phyloP scores from a whole-genome alignment of 2,888 invertebrate genomes.

The Coecobrya sp. region DNA sequence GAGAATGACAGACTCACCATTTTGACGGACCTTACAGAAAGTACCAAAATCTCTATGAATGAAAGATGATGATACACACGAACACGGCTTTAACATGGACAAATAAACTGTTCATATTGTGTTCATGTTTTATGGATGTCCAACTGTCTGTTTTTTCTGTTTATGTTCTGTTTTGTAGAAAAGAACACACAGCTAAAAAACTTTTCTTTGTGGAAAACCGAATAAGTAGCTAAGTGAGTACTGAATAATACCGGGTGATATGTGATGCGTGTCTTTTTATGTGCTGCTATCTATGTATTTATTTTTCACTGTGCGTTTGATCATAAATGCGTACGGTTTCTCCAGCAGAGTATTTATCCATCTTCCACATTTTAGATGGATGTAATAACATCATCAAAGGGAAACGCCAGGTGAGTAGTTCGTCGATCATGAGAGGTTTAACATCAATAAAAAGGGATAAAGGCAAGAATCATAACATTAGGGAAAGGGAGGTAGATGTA shows the following conservation, averaged over 20 bases:
- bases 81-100: conserved; percentile 73
- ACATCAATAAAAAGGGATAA: conserved; percentile 80
- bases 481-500: conserved; percentile 14
- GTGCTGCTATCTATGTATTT: not conserved
- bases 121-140: conserved; percentile 80
- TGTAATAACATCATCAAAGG: conserved; percentile 45
- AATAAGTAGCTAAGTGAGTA: conserved; percentile 39
- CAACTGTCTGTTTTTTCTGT: conserved; percentile 80
- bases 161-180: conserved; percentile 54
- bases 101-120: conserved; percentile 81
- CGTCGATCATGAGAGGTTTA: conserved; percentile 79
- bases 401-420: conserved; percentile 78
- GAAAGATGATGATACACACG: conserved; percentile 74
- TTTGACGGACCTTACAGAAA: conserved; percentile 20
- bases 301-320: not conserved
- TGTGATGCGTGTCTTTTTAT: conserved; percentile 49
- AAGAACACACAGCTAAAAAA: conserved; percentile 63
- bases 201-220: conserved; percentile 53
- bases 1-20: conserved; percentile 27
- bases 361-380: not conserved
- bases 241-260: conserved; percentile 21
- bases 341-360: not conserved
- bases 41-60: conserved; percentile 73
- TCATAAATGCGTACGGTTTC: conserved; percentile 28
- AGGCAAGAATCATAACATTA: conserved; percentile 79